Evolutionary conservation across 2,113 vertebrate species (phyloP).

Genomic region (Apodemus speciosus): DNA sequence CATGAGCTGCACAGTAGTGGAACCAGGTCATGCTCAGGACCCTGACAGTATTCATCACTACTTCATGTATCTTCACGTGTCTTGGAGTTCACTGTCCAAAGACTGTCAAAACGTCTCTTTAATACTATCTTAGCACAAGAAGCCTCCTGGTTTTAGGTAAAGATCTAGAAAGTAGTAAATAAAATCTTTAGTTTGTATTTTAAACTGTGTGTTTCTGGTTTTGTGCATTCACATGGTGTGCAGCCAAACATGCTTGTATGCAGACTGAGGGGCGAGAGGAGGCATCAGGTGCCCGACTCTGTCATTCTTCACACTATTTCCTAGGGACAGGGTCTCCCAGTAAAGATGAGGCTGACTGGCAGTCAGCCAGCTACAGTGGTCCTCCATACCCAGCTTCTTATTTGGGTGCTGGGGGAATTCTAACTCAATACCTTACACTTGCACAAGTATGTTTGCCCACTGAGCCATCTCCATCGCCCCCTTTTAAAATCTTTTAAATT

Average conservation of each 20-base stretch:
- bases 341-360: background rate
- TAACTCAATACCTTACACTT: background rate
- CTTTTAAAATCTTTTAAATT: background rate
- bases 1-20: background rate
- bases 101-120: background rate
- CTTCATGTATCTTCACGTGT: background rate
- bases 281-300: background rate
- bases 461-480: background rate
- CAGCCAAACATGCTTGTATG: background rate
- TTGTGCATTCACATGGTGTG: background rate
- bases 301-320: background rate
- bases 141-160: background rate
- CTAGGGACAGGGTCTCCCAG: background rate
- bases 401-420: background rate
- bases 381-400: background rate
- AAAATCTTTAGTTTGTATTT: background rate
- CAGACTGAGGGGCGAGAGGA: too few relatives aligned
- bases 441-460: background rate
- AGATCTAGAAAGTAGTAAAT: background rate
- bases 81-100: background rate
- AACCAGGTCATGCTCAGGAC: background rate
- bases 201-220: background rate
- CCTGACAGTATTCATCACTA: background rate
- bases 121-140: background rate
- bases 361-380: background rate